Conservation (phyloP, 92 coral and sea anemone species). For the Chrysogorgia sp. region DNA sequence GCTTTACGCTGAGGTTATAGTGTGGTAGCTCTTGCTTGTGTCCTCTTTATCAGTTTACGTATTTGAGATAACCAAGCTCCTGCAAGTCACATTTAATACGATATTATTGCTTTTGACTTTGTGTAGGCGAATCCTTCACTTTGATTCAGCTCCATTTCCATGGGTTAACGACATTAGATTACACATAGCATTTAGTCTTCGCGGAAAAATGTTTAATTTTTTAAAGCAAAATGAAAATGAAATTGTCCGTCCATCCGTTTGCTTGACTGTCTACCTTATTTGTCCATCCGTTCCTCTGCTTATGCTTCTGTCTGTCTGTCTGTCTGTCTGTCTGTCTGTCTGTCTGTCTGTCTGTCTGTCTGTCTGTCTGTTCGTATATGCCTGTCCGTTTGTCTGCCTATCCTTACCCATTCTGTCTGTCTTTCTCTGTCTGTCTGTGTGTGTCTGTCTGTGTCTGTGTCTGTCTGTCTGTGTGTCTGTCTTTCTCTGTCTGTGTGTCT, state of each 20-base stretch:
- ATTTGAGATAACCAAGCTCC: no score
- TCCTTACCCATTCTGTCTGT: neutral
- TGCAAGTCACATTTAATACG: no score
- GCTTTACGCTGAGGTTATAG: no score
- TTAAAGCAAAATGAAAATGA: no score
- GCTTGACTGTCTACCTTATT: neutral
- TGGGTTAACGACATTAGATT: neutral
- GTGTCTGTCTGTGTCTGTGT: neutral
- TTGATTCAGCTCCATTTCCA: slow-evolving; percentile 13
- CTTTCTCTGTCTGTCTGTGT: neutral
- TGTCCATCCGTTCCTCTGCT: neutral
- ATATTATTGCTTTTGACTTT: neutral
- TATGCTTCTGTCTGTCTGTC: no score
- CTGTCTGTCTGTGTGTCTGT: neutral
- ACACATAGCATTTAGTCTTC: neutral
- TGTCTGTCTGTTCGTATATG: neutral
- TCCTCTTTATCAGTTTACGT: no score
- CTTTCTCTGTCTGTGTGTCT: no score
- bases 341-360: slow-evolving; percentile 4
- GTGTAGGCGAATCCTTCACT: slow-evolving; percentile 8
- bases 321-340: slow-evolving; percentile 11
- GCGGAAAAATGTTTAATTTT: neutral
- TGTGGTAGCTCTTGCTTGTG: no score
- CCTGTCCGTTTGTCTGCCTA: neutral
- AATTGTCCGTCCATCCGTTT: neutral